Percentiles rank a stretch among this genome's conserved stretches.
These are phyloP conservation scores for Lasioglossum pauxillum DNA, from an alignment of 2,888 invertebrate genomes.

Conservation along the genomic window DNA sequence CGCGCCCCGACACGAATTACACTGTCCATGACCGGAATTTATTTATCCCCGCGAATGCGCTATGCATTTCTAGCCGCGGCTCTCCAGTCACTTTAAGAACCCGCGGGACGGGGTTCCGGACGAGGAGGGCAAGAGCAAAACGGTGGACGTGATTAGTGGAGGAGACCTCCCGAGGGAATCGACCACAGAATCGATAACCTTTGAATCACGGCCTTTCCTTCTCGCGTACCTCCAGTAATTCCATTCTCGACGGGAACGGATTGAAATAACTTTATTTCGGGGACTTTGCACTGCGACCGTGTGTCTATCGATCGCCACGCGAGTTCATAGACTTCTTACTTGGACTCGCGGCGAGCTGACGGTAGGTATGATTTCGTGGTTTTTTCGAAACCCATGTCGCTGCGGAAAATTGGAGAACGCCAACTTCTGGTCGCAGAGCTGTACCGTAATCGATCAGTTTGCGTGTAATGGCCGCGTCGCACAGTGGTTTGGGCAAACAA, in stretches of 20 bases:
- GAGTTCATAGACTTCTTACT: neutral
- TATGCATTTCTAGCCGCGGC: constrained; percentile 18
- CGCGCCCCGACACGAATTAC: constrained; percentile 77
- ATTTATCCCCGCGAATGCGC: constrained; percentile 67
- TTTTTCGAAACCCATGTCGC: neutral
- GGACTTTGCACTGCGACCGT: neutral
- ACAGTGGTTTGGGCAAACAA: too few relatives aligned
- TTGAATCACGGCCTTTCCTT: constrained; percentile 40
- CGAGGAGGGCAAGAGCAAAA: constrained; percentile 3
- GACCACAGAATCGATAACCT: constrained; percentile 45
- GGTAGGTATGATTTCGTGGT: neutral
- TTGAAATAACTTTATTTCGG: constrained; percentile 42
- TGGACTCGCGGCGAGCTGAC: neutral
- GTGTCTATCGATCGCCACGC: constrained; percentile 17
- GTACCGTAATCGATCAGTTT: neutral
- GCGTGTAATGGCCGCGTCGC: neutral
- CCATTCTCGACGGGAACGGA: constrained; percentile 20
- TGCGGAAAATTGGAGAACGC: neutral
- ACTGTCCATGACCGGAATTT: constrained; percentile 80
- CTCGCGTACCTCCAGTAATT: constrained; percentile 12
- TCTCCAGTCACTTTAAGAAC: constrained; percentile 2
- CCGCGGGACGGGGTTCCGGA: neutral
- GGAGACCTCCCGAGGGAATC: constrained; percentile 23
- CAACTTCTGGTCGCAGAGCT: neutral
- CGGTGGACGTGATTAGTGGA: constrained; percentile 47